These are phyloP conservation scores for Meloe dianella DNA, from an alignment of 2,888 invertebrate genomes.

Conservation along the genomic window DNA sequence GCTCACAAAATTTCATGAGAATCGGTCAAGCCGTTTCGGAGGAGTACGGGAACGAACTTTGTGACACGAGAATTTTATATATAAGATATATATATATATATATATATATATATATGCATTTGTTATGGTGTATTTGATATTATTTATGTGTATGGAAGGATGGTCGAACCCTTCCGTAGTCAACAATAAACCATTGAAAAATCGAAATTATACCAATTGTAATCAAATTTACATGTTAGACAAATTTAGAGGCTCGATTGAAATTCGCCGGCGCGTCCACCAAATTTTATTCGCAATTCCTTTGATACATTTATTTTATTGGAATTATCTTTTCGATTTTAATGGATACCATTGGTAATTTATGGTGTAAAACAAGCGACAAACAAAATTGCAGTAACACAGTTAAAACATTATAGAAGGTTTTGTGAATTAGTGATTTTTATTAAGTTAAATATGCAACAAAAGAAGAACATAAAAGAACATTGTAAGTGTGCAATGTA, in stretches of 20 bases:
- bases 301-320: slow-evolving; percentile 4
- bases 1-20: too few relatives aligned
- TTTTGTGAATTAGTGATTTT: too few relatives aligned
- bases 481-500: background rate
- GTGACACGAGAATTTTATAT: too few relatives aligned
- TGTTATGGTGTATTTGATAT: slow-evolving; percentile 3
- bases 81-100: too few relatives aligned
- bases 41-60: too few relatives aligned
- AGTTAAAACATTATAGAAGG: too few relatives aligned
- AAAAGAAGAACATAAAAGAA: background rate
- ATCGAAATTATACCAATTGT: background rate
- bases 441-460: too few relatives aligned
- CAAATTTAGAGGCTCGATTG: background rate
- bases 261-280: background rate
- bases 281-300: slow-evolving; percentile 4
- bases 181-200: background rate
- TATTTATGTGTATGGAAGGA: background rate
- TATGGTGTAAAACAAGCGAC: too few relatives aligned
- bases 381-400: too few relatives aligned
- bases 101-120: too few relatives aligned
- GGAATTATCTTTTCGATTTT: background rate
- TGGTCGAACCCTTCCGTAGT: background rate
- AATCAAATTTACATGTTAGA: background rate
- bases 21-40: too few relatives aligned
- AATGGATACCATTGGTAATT: too few relatives aligned